Percentiles rank a stretch among this genome's conserved stretches.
Conservation (phyloP, 1,140 invertebrate genomes). For the Aradophagus sp. region DNA sequence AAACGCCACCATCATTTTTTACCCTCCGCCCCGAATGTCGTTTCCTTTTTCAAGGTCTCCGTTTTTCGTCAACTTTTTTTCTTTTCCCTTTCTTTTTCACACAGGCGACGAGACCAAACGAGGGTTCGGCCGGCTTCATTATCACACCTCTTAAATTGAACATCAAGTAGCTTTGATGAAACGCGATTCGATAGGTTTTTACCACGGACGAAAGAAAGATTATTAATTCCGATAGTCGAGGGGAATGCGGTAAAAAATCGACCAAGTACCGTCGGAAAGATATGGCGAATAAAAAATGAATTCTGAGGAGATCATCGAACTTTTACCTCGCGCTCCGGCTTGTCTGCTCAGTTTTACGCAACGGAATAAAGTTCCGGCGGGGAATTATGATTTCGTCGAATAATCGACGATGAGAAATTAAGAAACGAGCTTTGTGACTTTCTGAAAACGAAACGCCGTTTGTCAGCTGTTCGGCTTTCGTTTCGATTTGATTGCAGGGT, state of each 20-base stretch:
- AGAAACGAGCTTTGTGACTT: too few species aligned
- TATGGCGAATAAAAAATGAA: constrained; percentile 3
- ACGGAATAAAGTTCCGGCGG: too few species aligned
- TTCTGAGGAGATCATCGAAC: not conserved
- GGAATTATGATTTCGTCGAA: too few species aligned
- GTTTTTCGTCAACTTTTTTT: not conserved
- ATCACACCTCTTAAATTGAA: constrained; percentile 26
- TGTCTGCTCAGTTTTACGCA: not conserved
- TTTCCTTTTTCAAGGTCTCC: not conserved
- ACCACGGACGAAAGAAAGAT: constrained; percentile 1
- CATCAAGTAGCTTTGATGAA: constrained; percentile 18
- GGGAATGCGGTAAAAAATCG: not conserved
- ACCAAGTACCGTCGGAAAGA: too few species aligned
- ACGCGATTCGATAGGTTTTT: constrained; percentile 13
- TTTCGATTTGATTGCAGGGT: too few species aligned
- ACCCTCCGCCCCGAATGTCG: constrained; percentile 1
- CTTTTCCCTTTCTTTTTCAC: constrained; percentile 3
- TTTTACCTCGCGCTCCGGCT: not conserved
- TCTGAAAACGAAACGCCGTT: too few species aligned
- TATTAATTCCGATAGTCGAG: not conserved
- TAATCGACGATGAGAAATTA: too few species aligned
- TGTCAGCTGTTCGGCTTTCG: too few species aligned
- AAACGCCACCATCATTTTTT: constrained; percentile 12
- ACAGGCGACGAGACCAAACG: too few species aligned
- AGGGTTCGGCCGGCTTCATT: constrained; percentile 24